Percentiles rank a stretch among this genome's conserved stretches.
Evolutionary conservation across 2,888 invertebrate genomes (phyloP).

Genomic region (Cremastinae sp.): DNA sequence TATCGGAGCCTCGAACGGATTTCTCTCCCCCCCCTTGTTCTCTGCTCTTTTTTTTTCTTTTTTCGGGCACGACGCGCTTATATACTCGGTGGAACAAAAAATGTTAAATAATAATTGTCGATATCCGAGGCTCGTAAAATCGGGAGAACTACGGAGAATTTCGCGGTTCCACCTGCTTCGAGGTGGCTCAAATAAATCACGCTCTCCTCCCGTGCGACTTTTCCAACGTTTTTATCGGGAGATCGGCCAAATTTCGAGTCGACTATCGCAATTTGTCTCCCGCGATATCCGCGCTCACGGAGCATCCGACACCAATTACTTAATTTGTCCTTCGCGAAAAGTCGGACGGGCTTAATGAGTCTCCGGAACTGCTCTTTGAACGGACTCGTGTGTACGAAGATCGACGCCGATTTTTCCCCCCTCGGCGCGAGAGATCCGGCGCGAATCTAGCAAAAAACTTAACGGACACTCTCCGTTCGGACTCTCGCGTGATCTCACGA

Average conservation of each 20-base stretch:
- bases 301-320: slow-evolving; percentile 57
- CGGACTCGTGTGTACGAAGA: slow-evolving; percentile 30
- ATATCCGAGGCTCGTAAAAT: slow-evolving; percentile 14
- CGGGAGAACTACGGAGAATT: not conserved
- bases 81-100: not conserved
- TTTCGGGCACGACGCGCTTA: no score
- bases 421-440: slow-evolving; percentile 21
- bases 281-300: slow-evolving; percentile 11
- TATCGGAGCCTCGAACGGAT: slow-evolving; percentile 3
- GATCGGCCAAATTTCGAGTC: not conserved
- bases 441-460: slow-evolving; percentile 28
- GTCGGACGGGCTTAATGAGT: slow-evolving; percentile 53
- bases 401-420: slow-evolving; percentile 44
- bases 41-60: not conserved
- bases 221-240: not conserved
- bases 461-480: slow-evolving; percentile 36
- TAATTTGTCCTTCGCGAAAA: slow-evolving; percentile 57
- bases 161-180: slow-evolving; percentile 13
- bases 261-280: slow-evolving; percentile 54
- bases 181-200: not conserved
- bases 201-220: not conserved
- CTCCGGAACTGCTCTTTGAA: slow-evolving; percentile 17
- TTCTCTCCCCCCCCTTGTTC: no score
- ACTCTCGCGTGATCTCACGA: slow-evolving; percentile 62
- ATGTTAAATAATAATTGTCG: slow-evolving; percentile 8